Percentiles rank a stretch among this genome's conserved stretches.
Conservation (phyloP, 2,797 vertebrate genomes). For the Lepidocolaptes lacrymiger region DNA sequence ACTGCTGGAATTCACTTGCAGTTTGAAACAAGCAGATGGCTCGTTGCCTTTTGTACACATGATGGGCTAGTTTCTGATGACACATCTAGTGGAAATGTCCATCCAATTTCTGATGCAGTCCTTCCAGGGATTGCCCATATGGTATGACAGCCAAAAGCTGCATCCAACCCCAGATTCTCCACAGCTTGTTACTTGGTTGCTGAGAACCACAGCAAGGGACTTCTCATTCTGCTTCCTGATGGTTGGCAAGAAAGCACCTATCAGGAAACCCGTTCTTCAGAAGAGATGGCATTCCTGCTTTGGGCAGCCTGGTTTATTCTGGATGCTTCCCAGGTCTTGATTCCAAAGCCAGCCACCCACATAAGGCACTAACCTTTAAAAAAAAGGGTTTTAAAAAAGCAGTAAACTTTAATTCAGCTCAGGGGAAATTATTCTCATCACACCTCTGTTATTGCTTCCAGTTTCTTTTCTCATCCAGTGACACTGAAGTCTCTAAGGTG, state of each 20-base stretch:
- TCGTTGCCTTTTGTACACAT: background rate
- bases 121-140: background rate
- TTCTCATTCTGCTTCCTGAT: background rate
- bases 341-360: too few species aligned
- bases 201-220: background rate
- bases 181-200: background rate
- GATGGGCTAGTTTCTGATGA: background rate
- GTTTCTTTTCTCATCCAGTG: background rate
- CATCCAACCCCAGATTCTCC: background rate
- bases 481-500: background rate
- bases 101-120: background rate
- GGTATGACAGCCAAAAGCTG: background rate
- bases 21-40: background rate
- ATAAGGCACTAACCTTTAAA: background rate
- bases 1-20: background rate
- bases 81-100: background rate
- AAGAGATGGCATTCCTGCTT: background rate
- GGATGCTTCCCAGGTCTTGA: background rate
- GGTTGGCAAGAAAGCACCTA: background rate
- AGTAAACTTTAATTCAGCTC: background rate
- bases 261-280: background rate
- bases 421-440: background rate
- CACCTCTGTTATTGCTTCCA: background rate
- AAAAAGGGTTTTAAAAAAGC: background rate
- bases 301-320: background rate